phyloP scores from a whole-genome alignment of 2,797 vertebrate species.

The Fistularia commersonii region DNA sequence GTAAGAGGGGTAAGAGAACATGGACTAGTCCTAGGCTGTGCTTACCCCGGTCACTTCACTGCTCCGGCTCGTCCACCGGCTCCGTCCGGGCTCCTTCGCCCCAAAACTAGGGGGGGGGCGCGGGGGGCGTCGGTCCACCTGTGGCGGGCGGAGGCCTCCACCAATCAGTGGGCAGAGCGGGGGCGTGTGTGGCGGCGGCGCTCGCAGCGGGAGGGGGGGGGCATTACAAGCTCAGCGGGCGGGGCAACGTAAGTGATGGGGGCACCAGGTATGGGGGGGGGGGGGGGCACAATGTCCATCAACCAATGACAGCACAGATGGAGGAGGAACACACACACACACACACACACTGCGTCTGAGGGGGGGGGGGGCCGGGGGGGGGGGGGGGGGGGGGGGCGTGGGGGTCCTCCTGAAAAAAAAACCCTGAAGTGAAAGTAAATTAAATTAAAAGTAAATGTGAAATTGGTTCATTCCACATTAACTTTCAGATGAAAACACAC shows the following conservation, averaged over 20 bases:
- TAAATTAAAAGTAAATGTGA: slow-evolving; percentile 22
- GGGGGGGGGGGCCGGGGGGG: slow-evolving; percentile 44
- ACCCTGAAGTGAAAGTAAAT: slow-evolving; percentile 1
- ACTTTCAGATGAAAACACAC: too few species aligned
- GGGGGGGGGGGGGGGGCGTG: slow-evolving; percentile 8
- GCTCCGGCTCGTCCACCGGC: slow-evolving; percentile 71
- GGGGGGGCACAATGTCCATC: background rate
- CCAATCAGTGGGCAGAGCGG: too few species aligned
- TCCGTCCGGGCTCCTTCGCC: slow-evolving; percentile 69
- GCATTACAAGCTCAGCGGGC: too few species aligned
- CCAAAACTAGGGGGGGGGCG: too few species aligned
- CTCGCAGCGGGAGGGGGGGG: slow-evolving; percentile 68
- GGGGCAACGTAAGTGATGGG: too few species aligned
- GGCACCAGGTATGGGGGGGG: slow-evolving; percentile 43
- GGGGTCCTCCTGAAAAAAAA: slow-evolving; percentile 32
- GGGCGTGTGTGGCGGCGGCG: slow-evolving; percentile 73
- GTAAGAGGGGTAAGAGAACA: slow-evolving; percentile 54
- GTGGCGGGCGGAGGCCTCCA: too few species aligned
- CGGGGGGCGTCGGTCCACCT: too few species aligned
- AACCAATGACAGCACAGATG: too few species aligned
- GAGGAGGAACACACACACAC: slow-evolving; percentile 51
- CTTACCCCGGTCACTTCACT: slow-evolving; percentile 79
- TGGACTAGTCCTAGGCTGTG: slow-evolving; percentile 78
- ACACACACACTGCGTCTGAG: slow-evolving; percentile 54
- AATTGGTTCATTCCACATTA: slow-evolving; percentile 27